These are phyloP conservation scores for Belonocnema kinseyi DNA, from an alignment of 1,140 invertebrate genomes.

Conservation along the genomic window DNA sequence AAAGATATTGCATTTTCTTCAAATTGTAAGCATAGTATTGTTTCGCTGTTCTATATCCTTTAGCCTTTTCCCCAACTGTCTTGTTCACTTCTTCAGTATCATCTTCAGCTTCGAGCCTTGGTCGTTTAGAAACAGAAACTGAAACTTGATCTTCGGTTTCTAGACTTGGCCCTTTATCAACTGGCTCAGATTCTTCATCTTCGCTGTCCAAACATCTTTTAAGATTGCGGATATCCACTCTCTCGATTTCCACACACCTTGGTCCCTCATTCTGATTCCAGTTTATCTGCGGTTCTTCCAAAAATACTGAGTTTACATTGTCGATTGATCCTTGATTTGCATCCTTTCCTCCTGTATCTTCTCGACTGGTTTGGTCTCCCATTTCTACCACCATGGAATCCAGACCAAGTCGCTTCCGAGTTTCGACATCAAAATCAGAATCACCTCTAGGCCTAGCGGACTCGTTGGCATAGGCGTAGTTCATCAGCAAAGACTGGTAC, in stretches of 20 bases:
- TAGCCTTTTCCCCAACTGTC: neutral
- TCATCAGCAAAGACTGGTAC: conserved; percentile 69
- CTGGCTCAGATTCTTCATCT: neutral
- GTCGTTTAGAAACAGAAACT: neutral
- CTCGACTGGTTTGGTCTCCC: conserved; percentile 13
- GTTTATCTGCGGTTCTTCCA: conserved; percentile 20
- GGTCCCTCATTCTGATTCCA: neutral
- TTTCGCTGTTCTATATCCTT: neutral
- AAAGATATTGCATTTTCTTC: neutral
- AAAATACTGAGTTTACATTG: conserved; percentile 34
- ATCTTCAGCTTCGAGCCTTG: neutral
- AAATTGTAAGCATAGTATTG: conserved; percentile 10
- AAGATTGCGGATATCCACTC: conserved; percentile 17
- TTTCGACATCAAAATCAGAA: neutral
- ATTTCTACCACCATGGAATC: neutral
- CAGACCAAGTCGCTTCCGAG: neutral
- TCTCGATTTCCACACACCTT: neutral
- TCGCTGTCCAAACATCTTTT: neutral
- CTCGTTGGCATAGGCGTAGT: conserved; percentile 39
- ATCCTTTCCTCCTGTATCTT: neutral
- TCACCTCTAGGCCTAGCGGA: neutral
- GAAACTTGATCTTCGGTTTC: neutral
- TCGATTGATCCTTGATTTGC: conserved; percentile 31
- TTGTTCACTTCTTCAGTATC: neutral
- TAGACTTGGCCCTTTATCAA: neutral